Base-by-base conservation (phyloP, 2,113 vertebrate genomes). In the Seriola rivoliana region DNA sequence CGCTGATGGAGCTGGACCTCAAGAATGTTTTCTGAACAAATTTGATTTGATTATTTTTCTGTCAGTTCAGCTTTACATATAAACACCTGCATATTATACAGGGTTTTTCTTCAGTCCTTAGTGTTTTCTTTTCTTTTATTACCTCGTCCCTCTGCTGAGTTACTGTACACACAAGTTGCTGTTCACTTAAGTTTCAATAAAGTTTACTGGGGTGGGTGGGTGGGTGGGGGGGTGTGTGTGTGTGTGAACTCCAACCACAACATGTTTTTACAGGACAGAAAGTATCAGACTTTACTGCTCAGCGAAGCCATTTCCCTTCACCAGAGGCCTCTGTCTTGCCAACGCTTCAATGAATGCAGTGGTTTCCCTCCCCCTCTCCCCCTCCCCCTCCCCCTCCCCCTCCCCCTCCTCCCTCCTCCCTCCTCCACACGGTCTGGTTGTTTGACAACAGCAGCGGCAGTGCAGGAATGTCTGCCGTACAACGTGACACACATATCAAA, bases 401-500 rank as follows among this genome's bases (percentile, higher is more conserved):
- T 25, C 25, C 2, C 25, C 25, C 25, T 29, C 25, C 29, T 25
- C 29, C 29, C 29, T 29, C 14, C 5, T 13, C 36, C 63, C 38
- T 77, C 13, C n/a, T 84, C 82, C 82, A 40, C 81, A 19, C 50
- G 0, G 4, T 52, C 68, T 34, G 78, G 52, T 80, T 89, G 90
- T 93, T 89, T 92, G 91, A 93, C 92, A 92, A 90, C 91, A 93
- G 88, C 71, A 67, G 86, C 46, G 32, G 85, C 42, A 50, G 80
- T 10, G 78, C 81, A 93, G 92, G 93, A 95, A 94, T 93, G 92
- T 88, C 73, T 82, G 82, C 73, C 44, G 72, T 70, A 71, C 82
- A 83, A 93, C 92, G 91, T 93, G 94, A 93, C 89, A 82, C 89
- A 90, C 92, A 93, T 92, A 70, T 83, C 88, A 92, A 93, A 71